Evolutionary conservation across 2,797 vertebrate species (phyloP), one percentile per base, ranked within the genome.

Genomic region (Neosilurus mollespiculum): DNA sequence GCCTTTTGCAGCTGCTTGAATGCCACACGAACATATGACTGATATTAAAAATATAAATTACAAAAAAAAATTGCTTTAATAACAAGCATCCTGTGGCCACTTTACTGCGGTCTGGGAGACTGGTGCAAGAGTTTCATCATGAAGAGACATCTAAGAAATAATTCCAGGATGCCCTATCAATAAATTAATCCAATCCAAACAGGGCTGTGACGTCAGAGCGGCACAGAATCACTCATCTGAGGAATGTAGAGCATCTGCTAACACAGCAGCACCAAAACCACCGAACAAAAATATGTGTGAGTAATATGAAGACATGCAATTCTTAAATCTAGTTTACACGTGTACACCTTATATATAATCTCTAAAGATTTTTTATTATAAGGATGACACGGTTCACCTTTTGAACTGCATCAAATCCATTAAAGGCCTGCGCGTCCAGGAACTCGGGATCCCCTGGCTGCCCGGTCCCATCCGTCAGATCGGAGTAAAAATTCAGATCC

Each of bases 401-500:
- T 91, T 89, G 92, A 87, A 93, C 94, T 0, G 93, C 81, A 90
- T 95, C 94, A 89, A 94, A 95, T 83, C 93, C 94, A 88, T 93
- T 95, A 90, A 94, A 95, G 3, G 94, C 87, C 87, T 93, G 94
- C 22, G 93, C 90, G 34, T 95, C 94, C 92, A 95, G 76, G 83
- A 95, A 95, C 90, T 94, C 92, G 6, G 93, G 90, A 14, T 94
- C 93, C 0, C 90, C 92, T 67, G 93, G 93, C 84, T 92, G 94
- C 30, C 91, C 93, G 84, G 92, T 91, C 49, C 93, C 93, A 67
- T 94, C 95, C 75, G 94, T 93, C 75, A 95, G 90, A 90, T 95
- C 93, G 18, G 95, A 93, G 88, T 95, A 95, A 90, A 95, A 95
- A 93, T 95, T 94, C 85, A 95, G 91, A 90, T 95, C 94, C 95